Evolutionary conservation across 1,140 invertebrate genomes (phyloP).

Genomic region (Atta cephalotes): DNA sequence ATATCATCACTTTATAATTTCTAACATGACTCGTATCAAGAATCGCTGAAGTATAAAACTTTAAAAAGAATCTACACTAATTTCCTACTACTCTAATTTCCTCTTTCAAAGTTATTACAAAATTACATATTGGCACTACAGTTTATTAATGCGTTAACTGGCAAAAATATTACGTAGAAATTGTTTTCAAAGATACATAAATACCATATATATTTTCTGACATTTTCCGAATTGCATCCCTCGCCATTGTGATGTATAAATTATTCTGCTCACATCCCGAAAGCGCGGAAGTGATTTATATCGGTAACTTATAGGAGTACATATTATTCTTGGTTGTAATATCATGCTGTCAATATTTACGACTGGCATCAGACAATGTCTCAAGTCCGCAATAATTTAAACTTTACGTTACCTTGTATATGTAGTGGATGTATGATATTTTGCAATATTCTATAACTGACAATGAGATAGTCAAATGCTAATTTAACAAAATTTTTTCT

Average conservation of each 20-base stretch:
- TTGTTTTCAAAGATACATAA: background rate
- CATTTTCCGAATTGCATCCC: conserved; percentile 14
- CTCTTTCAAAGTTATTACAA: background rate
- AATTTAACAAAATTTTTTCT: conserved; percentile 2
- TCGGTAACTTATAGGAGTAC: conserved; percentile 1
- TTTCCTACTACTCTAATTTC: background rate
- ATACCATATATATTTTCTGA: background rate
- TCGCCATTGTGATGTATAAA: conserved; percentile 24
- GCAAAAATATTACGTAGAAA: background rate
- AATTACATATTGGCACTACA: background rate
- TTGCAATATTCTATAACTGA: background rate
- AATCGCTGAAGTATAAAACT: background rate
- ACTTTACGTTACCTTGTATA: background rate
- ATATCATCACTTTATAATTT: background rate
- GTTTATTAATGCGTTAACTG: conserved; percentile 16
- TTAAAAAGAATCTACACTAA: background rate
- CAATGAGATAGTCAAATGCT: background rate
- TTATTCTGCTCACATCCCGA: conserved; percentile 31
- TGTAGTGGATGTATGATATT: background rate
- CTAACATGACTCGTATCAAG: background rate
- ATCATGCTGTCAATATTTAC: conserved; percentile 49
- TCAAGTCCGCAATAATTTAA: conserved; percentile 34
- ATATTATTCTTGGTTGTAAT: conserved; percentile 48
- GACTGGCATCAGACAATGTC: conserved; percentile 27
- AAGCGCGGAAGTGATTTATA: conserved; percentile 29